Evolutionary conservation across 2,113 vertebrate species (phyloP).

Genomic region (Sinosuthora webbiana): DNA sequence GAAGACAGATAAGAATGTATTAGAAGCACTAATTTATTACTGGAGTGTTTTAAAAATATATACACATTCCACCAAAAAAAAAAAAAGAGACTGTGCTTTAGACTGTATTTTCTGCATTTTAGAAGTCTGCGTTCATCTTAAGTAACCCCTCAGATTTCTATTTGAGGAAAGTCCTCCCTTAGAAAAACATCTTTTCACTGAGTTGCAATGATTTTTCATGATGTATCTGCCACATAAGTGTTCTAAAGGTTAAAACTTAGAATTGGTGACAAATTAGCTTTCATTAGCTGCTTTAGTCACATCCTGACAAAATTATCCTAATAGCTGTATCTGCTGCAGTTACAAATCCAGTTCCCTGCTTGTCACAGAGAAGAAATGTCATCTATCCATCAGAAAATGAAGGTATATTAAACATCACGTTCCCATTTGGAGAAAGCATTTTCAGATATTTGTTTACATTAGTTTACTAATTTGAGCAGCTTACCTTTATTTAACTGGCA

Average conservation of each 20-base stretch:
- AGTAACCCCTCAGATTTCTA: not conserved
- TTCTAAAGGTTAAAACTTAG: conserved; percentile 14
- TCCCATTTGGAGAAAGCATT: not conserved
- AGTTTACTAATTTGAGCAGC: conserved; percentile 41
- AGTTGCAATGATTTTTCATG: not conserved
- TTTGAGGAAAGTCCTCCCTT: not conserved
- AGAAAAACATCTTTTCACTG: not conserved
- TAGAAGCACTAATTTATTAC: not conserved
- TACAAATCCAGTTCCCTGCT: not conserved
- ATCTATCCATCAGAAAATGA: not conserved
- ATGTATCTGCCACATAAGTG: not conserved
- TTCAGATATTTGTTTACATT: conserved; percentile 61
- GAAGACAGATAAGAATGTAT: not conserved
- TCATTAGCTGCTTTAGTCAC: conserved; percentile 25
- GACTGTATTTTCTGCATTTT: not conserved
- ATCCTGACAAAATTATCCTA: conserved; percentile 41
- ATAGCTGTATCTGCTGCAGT: not conserved
- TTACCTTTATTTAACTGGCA: conserved; percentile 72
- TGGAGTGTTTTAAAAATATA: not conserved
- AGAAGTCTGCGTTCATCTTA: not conserved
- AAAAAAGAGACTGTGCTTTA: accelerated
- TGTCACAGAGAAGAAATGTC: not conserved
- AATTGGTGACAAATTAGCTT: conserved; percentile 16
- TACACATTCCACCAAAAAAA: not conserved
- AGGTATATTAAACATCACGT: not conserved